phyloP scores from a whole-genome alignment of 2,113 vertebrate genomes.

The Meriones unguiculatus region DNA sequence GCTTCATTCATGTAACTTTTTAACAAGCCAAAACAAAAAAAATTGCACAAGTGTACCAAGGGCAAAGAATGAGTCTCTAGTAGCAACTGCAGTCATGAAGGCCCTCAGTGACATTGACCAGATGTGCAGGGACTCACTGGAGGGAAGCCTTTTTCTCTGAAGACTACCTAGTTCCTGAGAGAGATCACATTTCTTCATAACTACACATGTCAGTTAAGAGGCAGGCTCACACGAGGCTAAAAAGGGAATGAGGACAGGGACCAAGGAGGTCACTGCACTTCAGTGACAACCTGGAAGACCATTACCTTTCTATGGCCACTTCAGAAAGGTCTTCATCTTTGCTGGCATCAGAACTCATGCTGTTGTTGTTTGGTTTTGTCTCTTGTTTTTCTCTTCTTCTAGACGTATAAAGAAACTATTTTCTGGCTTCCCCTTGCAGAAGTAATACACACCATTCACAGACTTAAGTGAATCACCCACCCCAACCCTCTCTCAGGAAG shows the following conservation, averaged over 20 bases:
- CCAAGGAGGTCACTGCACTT: not conserved
- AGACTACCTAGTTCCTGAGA: not conserved
- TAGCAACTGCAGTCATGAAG: not conserved
- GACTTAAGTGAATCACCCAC: not conserved
- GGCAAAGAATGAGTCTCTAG: not conserved
- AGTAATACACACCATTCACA: not conserved
- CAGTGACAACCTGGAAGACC: not conserved
- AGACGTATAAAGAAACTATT: not conserved
- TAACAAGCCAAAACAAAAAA: not conserved
- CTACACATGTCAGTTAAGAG: not conserved
- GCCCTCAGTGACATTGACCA: not conserved
- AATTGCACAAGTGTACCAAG: not conserved
- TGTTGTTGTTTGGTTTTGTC: not conserved
- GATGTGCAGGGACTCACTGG: not conserved
- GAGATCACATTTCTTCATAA: not conserved
- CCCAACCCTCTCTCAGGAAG: not conserved
- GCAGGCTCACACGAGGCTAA: not conserved
- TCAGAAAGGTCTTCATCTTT: slow-evolving; percentile 1
- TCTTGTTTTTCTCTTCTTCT: not conserved
- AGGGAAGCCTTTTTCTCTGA: not conserved
- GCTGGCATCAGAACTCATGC: not conserved
- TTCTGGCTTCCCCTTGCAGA: not conserved
- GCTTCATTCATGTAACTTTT: not conserved
- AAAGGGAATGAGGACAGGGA: not conserved
- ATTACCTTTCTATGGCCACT: not conserved